A percentile compares a stretch with the other conserved stretches of the same genome.
Evolutionary conservation across 2,888 invertebrate genomes (phyloP).

Genomic region (Dastarcus helophoroides): DNA sequence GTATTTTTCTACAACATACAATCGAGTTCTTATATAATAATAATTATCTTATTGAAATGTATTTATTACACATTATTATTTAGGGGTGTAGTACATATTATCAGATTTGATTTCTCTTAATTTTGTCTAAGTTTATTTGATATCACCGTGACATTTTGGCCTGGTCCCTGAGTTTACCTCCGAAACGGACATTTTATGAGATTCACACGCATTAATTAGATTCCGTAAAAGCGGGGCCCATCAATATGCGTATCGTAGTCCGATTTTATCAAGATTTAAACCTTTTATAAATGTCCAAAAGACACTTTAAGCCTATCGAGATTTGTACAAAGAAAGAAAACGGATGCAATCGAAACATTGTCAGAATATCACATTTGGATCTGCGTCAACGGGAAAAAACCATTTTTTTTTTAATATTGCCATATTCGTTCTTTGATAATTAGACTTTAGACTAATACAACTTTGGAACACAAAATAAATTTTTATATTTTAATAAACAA

Average conservation of each 20-base stretch:
- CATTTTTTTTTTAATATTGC: constrained; percentile 24
- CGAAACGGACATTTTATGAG: constrained; percentile 26
- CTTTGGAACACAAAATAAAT: constrained; percentile 18
- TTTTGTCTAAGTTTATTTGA: constrained; percentile 37
- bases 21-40: constrained; percentile 32
- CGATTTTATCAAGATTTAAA: constrained; percentile 15
- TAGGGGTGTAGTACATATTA: constrained; percentile 28
- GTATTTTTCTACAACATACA: constrained; percentile 32
- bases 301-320: constrained; percentile 14
- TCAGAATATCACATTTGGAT: constrained; percentile 31
- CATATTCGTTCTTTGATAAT: constrained; percentile 22
- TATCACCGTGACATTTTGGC: constrained; percentile 41
- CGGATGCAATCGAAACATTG: constrained; percentile 25
- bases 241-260: constrained; percentile 9
- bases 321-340: constrained; percentile 5
- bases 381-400: constrained; percentile 17
- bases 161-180: constrained; percentile 43
- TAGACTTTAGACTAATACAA: constrained; percentile 8
- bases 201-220: constrained; percentile 20
- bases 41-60: constrained; percentile 34
- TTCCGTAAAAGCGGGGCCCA: too few relatives aligned
- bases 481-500: constrained; percentile 22
- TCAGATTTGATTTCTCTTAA: constrained; percentile 35
- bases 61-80: constrained; percentile 28
- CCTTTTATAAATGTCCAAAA: constrained; percentile 22